Evolutionary conservation across 2,797 vertebrate species (phyloP).

Genomic region (Caiman crocodilus): DNA sequence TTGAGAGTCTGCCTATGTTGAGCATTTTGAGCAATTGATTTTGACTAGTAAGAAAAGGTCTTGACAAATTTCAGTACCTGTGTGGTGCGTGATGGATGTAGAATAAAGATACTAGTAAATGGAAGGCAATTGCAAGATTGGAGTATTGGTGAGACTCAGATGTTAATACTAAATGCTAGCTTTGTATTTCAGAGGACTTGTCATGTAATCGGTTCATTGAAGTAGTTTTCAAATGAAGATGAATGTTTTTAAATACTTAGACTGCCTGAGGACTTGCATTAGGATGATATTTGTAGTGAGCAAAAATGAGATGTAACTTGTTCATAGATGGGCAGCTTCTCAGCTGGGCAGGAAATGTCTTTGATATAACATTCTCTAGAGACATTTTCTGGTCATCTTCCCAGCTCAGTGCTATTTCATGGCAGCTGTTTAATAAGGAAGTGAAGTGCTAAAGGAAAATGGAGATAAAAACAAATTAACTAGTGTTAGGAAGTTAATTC

Average conservation of each 20-base stretch:
- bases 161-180: background rate
- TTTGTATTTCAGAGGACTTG: constrained; percentile 13
- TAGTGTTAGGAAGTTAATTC: constrained; percentile 76
- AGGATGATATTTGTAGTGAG: constrained; percentile 46
- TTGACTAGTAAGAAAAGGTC: background rate
- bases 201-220: background rate
- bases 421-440: constrained; percentile 77
- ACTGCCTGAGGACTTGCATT: background rate
- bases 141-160: background rate
- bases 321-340: constrained; percentile 22
- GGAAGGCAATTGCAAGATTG: background rate
- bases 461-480: constrained; percentile 76
- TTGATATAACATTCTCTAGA: constrained; percentile 52
- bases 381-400: constrained; percentile 76
- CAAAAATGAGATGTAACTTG: constrained; percentile 10
- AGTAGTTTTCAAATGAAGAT: background rate
- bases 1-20: background rate
- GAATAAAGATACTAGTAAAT: background rate
- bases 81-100: background rate
- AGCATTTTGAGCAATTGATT: background rate
- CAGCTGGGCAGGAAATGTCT: constrained; percentile 74
- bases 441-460: constrained; percentile 70
- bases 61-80: background rate
- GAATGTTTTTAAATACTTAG: background rate
- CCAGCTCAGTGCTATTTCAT: constrained; percentile 68